phyloP scores from a whole-genome alignment of 2,113 vertebrate genomes.

The Hypomesus transpacificus region DNA sequence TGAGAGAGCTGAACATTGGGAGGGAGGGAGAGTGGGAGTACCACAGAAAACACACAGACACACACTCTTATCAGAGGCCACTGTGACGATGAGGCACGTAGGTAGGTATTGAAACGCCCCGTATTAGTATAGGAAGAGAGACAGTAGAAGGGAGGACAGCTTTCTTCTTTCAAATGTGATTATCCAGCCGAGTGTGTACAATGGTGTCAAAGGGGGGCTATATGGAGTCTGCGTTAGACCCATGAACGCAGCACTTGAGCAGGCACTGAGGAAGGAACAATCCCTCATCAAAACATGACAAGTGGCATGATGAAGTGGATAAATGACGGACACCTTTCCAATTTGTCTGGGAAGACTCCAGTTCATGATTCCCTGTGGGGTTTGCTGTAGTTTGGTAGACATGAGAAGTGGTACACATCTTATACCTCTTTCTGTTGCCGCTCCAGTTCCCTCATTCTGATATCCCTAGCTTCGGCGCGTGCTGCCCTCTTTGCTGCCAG shows the following conservation, averaged over 20 bases:
- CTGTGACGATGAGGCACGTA: background rate
- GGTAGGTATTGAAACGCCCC: background rate
- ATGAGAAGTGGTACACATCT: background rate
- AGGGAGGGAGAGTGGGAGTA: slow-evolving; percentile 50
- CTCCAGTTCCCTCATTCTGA: slow-evolving; percentile 95
- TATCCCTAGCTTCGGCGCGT: slow-evolving; percentile 94
- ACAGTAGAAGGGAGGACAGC: too few species aligned
- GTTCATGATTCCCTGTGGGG: too few species aligned
- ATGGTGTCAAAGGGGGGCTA: background rate
- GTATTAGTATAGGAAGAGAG: too few species aligned
- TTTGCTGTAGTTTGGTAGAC: background rate
- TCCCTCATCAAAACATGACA: too few species aligned
- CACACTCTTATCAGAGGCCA: slow-evolving; percentile 7
- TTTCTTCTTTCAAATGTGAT: too few species aligned
- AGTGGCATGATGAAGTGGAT: background rate
- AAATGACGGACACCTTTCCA: background rate
- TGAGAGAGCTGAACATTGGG: slow-evolving; percentile 76
- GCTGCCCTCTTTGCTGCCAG: slow-evolving; percentile 94
- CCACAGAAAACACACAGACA: slow-evolving; percentile 59
- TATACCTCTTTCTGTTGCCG: slow-evolving; percentile 95
- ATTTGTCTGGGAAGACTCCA: too few species aligned
- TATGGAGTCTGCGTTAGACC: slow-evolving; percentile 45
- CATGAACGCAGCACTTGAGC: slow-evolving; percentile 51
- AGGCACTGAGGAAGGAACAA: too few species aligned
- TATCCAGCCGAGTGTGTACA: too few species aligned